A percentile compares a stretch with the other conserved stretches of the same genome.
Conservation (phyloP, 2,113 vertebrate genomes). For the Geothlypis trichas region DNA sequence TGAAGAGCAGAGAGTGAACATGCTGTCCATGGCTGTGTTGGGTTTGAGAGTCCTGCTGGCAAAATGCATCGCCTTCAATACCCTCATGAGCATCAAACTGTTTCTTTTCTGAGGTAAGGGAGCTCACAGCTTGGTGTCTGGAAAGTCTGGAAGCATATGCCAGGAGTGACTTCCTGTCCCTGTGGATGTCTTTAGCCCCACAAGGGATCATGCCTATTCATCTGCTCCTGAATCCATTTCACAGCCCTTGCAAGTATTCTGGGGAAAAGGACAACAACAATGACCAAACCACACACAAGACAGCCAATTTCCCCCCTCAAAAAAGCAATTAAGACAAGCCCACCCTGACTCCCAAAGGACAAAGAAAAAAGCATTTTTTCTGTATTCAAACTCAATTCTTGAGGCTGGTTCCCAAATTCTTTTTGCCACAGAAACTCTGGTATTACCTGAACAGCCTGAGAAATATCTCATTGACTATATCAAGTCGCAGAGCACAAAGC, state of each 20-base stretch:
- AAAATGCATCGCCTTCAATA: background rate
- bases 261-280: background rate
- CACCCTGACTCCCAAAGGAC: background rate
- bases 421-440: background rate
- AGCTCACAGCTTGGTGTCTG: background rate
- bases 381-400: background rate
- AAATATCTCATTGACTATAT: background rate
- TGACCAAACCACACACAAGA: background rate
- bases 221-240: background rate
- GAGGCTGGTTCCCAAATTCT: background rate
- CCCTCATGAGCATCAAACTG: too few species aligned
- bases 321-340: too few species aligned
- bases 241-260: background rate
- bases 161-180: background rate
- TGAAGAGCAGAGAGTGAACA: background rate
- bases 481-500: background rate
- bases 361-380: background rate
- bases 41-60: constrained; percentile 76
- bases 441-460: background rate
- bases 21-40: too few species aligned
- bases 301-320: too few species aligned
- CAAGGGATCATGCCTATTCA: background rate
- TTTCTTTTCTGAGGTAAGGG: background rate
- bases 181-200: background rate
- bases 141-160: background rate